Evolutionary conservation across 2,113 vertebrate species (phyloP), one percentile per base, ranked within the genome.

Genomic region (Heterochromis multidens): DNA sequence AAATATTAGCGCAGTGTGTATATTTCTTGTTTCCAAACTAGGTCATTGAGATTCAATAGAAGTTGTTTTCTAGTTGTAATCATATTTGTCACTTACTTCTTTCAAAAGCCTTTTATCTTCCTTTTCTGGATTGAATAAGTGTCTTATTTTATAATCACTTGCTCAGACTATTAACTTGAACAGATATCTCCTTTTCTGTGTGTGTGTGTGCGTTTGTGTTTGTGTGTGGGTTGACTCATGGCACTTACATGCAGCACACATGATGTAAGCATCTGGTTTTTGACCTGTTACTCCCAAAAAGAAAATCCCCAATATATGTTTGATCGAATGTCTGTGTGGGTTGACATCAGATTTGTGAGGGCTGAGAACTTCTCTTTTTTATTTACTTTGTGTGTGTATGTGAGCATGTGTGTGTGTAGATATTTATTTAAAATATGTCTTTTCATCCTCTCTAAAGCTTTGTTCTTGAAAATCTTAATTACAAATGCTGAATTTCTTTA

Each of bases 231-330:
- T 65, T 65, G 74, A 77, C 54, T 79, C 49, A 72, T 54, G 29
- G 87, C 70, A 70, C 61, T 65, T 79, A 43, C 31, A 79, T 33
- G 57, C 29, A 89, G 77, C 33, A 60, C 33, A 57, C 83, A 88
- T 91, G 86, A 89, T 79, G 86, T 88, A 67, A 92, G 93, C 93
- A 91, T 94, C 89, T 93, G 94, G 86, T 82, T 88, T 92, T 91
- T 93, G 92, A 92, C 90, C 94, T 61, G 13, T 63, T 79, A 83
- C 56, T 92, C 90, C 84, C 79, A n/a, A n/a, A 81, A 88, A 91
- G 62, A 81, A 88, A 83, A 84, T 67, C 37, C 9, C 81, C 79
- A 89, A 90, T 88, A 81, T 85, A 85, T 12, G 67, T n/a, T 52
- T 92, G 89, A 93, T 89, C 58, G 80, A 58, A 83, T 43, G 23